Percentiles rank a stretch among this genome's conserved stretches.
These are phyloP conservation scores for Sebastes wilsoni DNA, from an alignment of 2,797 vertebrate genomes.

Conservation along the genomic window DNA sequence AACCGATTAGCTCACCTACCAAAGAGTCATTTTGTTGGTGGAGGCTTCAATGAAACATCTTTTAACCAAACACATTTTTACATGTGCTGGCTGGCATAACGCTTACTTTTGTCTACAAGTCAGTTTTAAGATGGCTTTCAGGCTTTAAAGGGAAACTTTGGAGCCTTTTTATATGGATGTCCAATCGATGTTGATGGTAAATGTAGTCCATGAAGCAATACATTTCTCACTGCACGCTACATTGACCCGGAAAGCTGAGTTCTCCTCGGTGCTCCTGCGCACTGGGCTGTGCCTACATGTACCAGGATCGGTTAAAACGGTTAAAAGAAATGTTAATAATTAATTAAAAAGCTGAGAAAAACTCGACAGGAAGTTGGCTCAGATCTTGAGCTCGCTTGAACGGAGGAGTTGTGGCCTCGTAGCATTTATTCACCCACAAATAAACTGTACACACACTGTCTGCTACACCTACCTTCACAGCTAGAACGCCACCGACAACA, in stretches of 20 bases:
- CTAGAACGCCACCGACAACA: background rate
- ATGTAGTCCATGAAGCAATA: background rate
- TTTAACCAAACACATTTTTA: background rate
- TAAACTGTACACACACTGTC: too few relatives aligned
- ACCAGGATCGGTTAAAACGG: too few relatives aligned
- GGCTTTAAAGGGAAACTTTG: background rate
- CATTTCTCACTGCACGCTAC: background rate
- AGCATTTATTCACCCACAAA: too few relatives aligned
- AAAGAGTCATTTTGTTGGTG: conserved; percentile 29
- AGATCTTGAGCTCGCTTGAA: too few relatives aligned
- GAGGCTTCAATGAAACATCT: background rate
- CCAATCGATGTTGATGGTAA: background rate
- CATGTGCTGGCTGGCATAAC: background rate
- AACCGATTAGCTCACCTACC: conserved; percentile 12
- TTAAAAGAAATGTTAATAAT: too few relatives aligned
- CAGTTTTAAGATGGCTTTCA: background rate
- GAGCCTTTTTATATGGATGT: background rate
- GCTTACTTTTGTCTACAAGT: background rate
- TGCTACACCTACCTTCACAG: too few relatives aligned
- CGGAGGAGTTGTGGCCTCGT: too few relatives aligned
- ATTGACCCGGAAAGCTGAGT: background rate
- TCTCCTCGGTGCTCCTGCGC: background rate
- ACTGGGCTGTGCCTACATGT: background rate
- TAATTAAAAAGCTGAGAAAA: too few relatives aligned
- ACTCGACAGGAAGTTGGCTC: too few relatives aligned